phyloP scores from a whole-genome alignment of 2,797 vertebrate species.

The Smutsia temminckii region DNA sequence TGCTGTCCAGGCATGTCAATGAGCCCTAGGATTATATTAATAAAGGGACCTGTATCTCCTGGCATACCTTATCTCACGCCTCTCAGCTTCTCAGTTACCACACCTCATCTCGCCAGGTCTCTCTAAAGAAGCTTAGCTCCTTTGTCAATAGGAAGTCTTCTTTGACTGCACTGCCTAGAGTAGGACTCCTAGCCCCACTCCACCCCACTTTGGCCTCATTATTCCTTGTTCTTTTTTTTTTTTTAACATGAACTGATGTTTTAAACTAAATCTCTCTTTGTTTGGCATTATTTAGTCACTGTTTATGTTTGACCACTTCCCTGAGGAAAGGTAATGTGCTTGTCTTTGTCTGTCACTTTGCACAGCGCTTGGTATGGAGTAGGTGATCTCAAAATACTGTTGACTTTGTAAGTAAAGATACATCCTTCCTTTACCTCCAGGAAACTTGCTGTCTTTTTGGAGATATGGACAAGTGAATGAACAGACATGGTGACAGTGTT shows the following conservation, averaged over 20 bases:
- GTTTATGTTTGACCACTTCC: background rate
- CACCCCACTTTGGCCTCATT: background rate
- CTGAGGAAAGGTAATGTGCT: background rate
- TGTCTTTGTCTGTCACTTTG: background rate
- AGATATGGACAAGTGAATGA: background rate
- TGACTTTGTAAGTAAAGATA: background rate
- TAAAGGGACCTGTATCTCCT: background rate
- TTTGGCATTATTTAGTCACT: background rate
- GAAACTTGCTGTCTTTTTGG: background rate
- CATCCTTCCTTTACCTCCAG: background rate
- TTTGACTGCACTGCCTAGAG: background rate
- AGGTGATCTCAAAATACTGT: background rate
- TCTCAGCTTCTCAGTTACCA: background rate
- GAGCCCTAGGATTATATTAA: background rate
- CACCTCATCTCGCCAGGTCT: background rate
- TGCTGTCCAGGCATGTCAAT: background rate
- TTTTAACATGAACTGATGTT: background rate
- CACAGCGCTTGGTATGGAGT: background rate
- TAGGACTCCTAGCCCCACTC: background rate
- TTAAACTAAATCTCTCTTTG: background rate
- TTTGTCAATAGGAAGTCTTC: background rate
- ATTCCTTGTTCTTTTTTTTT: background rate
- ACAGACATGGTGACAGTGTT: background rate
- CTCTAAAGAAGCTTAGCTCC: background rate
- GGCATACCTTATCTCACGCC: background rate